Evolutionary conservation across 2,113 vertebrate species (phyloP), one percentile per base, ranked within the genome.

Genomic region (Vimba vimba): DNA sequence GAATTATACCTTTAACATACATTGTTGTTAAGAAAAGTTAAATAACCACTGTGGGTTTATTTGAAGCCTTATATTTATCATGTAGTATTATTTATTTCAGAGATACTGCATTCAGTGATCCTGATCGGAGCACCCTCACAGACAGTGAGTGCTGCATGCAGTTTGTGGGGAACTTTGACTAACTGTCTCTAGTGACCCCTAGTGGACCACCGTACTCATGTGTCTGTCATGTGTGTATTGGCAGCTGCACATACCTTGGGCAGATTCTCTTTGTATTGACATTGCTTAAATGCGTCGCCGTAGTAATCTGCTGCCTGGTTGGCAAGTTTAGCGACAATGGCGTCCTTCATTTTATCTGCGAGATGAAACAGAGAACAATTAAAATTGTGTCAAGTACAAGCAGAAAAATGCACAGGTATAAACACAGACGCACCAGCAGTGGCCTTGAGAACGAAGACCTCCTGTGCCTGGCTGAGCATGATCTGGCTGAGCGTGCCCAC

Each of bases 301-400:
- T 97, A 99, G 91, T 97, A 99, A 93, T 99, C 98, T 79, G 98
- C 97, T 75, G 97, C 96, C 92, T 99, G 98, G 91, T 98, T 99
- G 89, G 97, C 97, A 91, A 99, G 91, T 90, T 98, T 99, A 47
- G 98, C 98, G 78, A 99, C 97, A 84, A 99, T 95, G 23, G 94
- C 97, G 64, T 99, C 98, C 93, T 99, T 99, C 98, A 99, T 99
- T 92, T 96, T 99, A 93, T 99, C 98, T 99, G 89, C 2, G 60
- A 86, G 50, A 9, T 11, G 64, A 91, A 89, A 0, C 30, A 62
- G 21, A 8, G 30, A 1, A 12, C 15, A 82, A n/a, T 45, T 80
- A 80, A 36, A 36, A 33, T 68, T n/a, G 55, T 62, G 39, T 21
- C 39, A 21, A 47, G 5, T 13, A 2, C 1, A 66, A 83, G 4